Evolutionary conservation across 2,888 invertebrate genomes (phyloP).

Genomic region (Sialis fuliginosa): DNA sequence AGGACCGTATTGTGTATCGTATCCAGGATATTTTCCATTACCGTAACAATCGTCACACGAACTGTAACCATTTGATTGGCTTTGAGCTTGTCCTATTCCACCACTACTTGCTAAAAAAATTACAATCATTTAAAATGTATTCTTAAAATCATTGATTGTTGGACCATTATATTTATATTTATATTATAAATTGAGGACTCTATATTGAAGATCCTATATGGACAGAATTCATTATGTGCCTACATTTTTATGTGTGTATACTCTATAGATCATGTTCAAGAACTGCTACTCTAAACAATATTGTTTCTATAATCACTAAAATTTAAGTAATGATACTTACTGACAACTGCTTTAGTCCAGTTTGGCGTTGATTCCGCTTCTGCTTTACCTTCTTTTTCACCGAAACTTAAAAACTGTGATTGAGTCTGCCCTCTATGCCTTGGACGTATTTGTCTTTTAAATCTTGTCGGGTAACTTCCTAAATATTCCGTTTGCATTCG

Average conservation of each 20-base stretch:
- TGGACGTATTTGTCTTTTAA: too few species aligned
- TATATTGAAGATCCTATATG: too few species aligned
- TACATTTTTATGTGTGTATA: too few species aligned
- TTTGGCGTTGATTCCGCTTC: conserved; percentile 64
- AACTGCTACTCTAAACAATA: too few species aligned
- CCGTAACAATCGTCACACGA: conserved; percentile 50
- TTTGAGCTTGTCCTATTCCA: conserved; percentile 81
- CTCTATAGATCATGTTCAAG: too few species aligned
- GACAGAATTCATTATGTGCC: too few species aligned
- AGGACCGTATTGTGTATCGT: conserved; percentile 7
- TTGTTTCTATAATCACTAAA: too few species aligned
- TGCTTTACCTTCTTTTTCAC: conserved; percentile 49
- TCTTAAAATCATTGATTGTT: neutral
- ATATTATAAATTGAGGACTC: too few species aligned
- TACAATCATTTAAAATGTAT: neutral
- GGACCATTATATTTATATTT: too few species aligned
- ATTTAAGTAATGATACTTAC: conserved; percentile 34
- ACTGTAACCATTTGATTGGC: conserved; percentile 53
- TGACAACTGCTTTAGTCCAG: conserved; percentile 50
- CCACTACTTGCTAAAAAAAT: conserved; percentile 47
- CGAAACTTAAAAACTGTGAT: conserved; percentile 63
- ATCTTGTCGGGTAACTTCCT: too few species aligned
- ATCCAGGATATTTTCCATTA: conserved; percentile 10
- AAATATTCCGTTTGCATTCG: too few species aligned
- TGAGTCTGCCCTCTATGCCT: conserved; percentile 53